Evolutionary conservation across 2,797 vertebrate species (phyloP), one percentile per base, ranked within the genome.

Genomic region (Sylvia borin): DNA sequence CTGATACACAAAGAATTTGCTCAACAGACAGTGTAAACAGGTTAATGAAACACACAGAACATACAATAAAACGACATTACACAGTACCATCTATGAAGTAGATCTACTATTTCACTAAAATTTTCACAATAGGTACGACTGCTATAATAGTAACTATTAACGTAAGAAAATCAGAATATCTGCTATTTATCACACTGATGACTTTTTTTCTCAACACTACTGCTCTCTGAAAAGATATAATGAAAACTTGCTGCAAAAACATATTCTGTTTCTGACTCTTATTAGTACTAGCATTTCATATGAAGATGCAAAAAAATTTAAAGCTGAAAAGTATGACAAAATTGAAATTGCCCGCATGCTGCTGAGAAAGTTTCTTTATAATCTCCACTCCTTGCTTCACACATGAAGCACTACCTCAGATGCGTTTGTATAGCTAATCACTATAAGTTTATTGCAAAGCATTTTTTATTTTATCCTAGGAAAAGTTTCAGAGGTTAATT

Each of bases 11-110:
- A 76, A 54, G 22, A 80, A 78, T 68, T 90, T 70, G 75, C 45
- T 89, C 51, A 94, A 86, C 22, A 88, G 62, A 90, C 76, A 88
- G 5, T 25, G 31, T 77, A 78, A 90, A 91, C 82, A 73, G 12
- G 16, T 61, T 40, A 83, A 95, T 75, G 88, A 86, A 74, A 93
- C 22, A 15, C 26, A 92, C 26, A 87, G 65, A 92, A 93, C 50
- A 88, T 48, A 60, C 81, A 92, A 94, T 43, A 86, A 90, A 90
- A 45, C 64, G 42, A 94, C 66, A 70, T 84, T 85, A 75, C 60
- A 94, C 12, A 79, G 21, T 45, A 84, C 47, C 3, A 1, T 11
- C 62, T 53, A 51, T 21, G 31, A 92, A 32, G 36, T 10, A 68
- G 29, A 68, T 48, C 72, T 73, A 62, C 54, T 62, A 51, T 51